Evolutionary conservation across 1,140 invertebrate species (phyloP).

Genomic region (Caenorhabditis briggsae): DNA sequence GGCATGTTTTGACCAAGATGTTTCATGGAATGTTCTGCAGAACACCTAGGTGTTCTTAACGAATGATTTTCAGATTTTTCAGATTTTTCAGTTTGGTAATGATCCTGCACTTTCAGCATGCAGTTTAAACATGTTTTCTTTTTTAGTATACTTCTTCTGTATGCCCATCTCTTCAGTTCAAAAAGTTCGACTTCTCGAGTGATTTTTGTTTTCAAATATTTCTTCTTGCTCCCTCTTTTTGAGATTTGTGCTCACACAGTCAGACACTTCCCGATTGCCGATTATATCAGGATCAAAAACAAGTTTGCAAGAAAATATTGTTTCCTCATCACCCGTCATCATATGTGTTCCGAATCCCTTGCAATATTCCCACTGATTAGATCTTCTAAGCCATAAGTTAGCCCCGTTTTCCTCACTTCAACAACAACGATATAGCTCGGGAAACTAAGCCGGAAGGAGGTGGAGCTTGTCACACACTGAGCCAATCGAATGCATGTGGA

Average conservation of each 20-base stretch:
- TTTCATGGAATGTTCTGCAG: background rate
- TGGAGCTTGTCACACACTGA: background rate
- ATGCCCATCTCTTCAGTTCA: background rate
- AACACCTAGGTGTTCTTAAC: background rate
- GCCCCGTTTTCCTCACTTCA: background rate
- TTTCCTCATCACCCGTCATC: slow-evolving; percentile 37
- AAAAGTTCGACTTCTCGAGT: background rate
- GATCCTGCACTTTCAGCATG: too few species aligned
- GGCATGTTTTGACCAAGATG: background rate
- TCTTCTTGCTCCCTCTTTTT: background rate
- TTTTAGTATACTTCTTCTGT: too few species aligned
- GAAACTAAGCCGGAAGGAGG: slow-evolving; percentile 10
- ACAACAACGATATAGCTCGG: slow-evolving; percentile 29
- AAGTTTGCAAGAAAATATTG: slow-evolving; percentile 29
- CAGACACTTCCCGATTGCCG: slow-evolving; percentile 6
- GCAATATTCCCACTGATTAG: slow-evolving; percentile 23
- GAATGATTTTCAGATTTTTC: too few species aligned
- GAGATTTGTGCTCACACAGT: slow-evolving; percentile 2
- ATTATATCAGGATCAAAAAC: slow-evolving; percentile 27
- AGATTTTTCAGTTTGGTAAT: too few species aligned
- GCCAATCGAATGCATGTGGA: slow-evolving; percentile 17
- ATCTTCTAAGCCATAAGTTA: slow-evolving; percentile 10
- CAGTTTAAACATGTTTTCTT: too few species aligned
- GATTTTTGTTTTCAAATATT: background rate
- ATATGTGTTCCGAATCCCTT: slow-evolving; percentile 28